phyloP scores from a whole-genome alignment of 2,797 vertebrate genomes.

The Alosa sapidissima region DNA sequence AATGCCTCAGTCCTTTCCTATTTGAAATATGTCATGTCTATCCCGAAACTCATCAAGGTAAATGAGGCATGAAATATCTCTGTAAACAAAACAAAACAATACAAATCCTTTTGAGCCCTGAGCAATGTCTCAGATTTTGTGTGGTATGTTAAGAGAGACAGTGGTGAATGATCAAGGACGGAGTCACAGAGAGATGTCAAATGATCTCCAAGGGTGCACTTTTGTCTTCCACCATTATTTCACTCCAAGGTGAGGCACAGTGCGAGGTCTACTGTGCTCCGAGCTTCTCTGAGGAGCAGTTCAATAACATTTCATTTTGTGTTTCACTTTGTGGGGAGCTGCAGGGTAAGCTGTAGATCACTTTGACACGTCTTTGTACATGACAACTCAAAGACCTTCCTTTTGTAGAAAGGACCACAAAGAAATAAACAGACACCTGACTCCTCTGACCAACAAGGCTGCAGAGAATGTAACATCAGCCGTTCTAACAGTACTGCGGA shows the following conservation, averaged over 20 bases:
- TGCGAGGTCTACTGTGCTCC: slow-evolving; percentile 42
- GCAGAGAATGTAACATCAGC: slow-evolving; percentile 30
- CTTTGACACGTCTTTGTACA: slow-evolving; percentile 44
- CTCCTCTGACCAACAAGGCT: background rate
- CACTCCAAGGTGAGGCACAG: slow-evolving; percentile 52
- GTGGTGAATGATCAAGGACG: slow-evolving; percentile 6
- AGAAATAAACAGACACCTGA: slow-evolving; percentile 7
- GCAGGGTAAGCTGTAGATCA: slow-evolving; percentile 51
- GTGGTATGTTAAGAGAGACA: background rate
- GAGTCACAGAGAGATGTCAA: slow-evolving; percentile 43
- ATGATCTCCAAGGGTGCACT: slow-evolving; percentile 43
- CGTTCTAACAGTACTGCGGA: slow-evolving; percentile 18
- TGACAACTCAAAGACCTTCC: slow-evolving; percentile 45
- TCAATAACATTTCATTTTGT: slow-evolving; percentile 65
- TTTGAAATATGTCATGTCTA: background rate
- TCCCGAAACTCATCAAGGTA: background rate
- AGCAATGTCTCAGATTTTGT: background rate
- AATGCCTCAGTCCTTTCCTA: background rate
- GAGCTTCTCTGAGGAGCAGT: slow-evolving; percentile 53
- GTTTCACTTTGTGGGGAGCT: slow-evolving; percentile 57
- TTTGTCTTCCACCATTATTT: slow-evolving; percentile 57
- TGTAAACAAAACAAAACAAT: background rate
- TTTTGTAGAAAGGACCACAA: slow-evolving; percentile 17
- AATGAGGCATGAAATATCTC: background rate
- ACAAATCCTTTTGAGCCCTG: background rate